These are phyloP conservation scores for Chrosomus eos DNA, from an alignment of 2,797 vertebrate species.

Conservation along the genomic window DNA sequence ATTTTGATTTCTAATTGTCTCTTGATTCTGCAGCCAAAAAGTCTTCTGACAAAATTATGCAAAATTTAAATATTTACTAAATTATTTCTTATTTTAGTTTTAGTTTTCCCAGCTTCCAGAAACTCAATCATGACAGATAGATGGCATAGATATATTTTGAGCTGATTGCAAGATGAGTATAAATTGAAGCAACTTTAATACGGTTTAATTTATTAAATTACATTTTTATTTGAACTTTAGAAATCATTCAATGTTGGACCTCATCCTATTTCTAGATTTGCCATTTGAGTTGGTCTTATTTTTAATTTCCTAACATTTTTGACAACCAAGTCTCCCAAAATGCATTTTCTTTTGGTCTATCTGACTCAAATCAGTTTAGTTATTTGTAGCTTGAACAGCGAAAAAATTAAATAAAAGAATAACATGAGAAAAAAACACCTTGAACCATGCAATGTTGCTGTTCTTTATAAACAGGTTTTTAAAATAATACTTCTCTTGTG, in stretches of 20 bases:
- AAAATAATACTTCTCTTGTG: not conserved
- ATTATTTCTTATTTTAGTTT: constrained; percentile 4
- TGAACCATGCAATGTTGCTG: not conserved
- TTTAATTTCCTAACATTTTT: not conserved
- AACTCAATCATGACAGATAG: not conserved
- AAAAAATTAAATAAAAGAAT: not conserved
- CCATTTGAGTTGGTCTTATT: not conserved
- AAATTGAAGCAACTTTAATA: not conserved
- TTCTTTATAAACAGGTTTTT: not conserved
- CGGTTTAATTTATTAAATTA: not conserved
- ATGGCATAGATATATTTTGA: not conserved
- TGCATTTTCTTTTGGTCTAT: not conserved
- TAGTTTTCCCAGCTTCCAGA: not conserved
- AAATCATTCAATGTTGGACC: not conserved
- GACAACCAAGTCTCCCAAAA: not conserved
- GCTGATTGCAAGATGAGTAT: not conserved
- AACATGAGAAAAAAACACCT: too few relatives aligned
- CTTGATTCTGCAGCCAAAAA: not conserved
- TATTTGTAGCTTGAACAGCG: not conserved
- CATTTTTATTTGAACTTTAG: not conserved
- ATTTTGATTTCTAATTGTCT: not conserved
- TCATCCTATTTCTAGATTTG: not conserved
- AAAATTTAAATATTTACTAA: not conserved
- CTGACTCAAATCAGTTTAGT: not conserved
- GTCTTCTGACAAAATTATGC: not conserved